Conservation (phyloP, 2,888 invertebrate genomes). For the Piscicola geometra region DNA sequence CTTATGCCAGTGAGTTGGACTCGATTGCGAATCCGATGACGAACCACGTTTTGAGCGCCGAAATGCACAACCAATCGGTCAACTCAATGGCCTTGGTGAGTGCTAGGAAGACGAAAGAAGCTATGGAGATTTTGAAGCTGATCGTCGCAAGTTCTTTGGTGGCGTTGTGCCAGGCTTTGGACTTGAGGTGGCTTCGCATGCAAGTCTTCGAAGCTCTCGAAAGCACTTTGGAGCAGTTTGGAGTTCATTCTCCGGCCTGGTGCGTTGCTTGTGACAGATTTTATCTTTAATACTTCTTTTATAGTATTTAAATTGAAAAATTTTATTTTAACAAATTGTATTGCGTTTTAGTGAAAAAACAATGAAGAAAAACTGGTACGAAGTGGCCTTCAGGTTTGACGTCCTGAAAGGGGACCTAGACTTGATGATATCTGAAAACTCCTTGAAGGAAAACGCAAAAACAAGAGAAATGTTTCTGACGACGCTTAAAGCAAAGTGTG, state of each 20-base stretch:
- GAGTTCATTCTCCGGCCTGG: not conserved
- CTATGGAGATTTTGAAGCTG: conserved; percentile 45
- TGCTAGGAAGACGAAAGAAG: conserved; percentile 37
- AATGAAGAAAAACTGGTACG: conserved; percentile 29
- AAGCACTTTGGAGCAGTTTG: not conserved
- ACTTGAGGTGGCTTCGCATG: conserved; percentile 42
- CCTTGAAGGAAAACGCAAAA: conserved; percentile 19
- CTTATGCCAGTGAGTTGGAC: conserved; percentile 46
- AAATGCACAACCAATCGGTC: conserved; percentile 47
- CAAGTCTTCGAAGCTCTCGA: conserved; percentile 19
- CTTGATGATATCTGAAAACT: conserved; percentile 11
- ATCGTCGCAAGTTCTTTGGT: conserved; percentile 44
- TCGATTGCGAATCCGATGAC: conserved; percentile 45
- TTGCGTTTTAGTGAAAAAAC: not conserved
- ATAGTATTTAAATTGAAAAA: not conserved
- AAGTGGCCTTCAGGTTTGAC: conserved; percentile 37
- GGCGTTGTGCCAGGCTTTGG: conserved; percentile 43
- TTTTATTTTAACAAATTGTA: too few relatives aligned
- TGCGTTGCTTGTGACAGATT: not conserved
- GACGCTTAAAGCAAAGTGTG: not conserved
- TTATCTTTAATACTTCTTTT: not conserved
- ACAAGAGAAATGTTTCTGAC: not conserved
- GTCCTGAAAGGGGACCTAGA: not conserved
- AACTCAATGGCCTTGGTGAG: conserved; percentile 46
- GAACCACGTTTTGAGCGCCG: conserved; percentile 46